Evolutionary conservation across 2,113 vertebrate genomes (phyloP), one percentile per base, ranked within the genome.

Genomic region (Lophochroa leadbeateri): DNA sequence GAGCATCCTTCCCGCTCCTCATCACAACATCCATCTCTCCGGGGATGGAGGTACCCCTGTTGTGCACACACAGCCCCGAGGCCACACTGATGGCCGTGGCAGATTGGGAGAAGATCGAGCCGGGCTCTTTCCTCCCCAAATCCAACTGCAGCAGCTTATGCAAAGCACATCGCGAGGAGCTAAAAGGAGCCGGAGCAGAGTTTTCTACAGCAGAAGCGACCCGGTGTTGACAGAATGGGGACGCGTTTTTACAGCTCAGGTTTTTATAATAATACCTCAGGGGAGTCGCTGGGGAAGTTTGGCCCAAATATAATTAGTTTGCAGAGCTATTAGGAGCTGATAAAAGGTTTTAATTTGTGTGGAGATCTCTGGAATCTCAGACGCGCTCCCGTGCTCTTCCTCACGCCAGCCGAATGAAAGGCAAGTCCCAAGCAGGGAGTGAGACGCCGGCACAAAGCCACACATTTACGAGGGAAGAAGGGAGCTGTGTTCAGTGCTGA

Each of bases 301-400:
- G 98, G 91, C 95, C 98, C 97, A 98, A 98, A 98, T 98, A 97
- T 98, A 98, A 98, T 98, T 98, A 98, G 97, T 98, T 98, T 97
- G 97, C 97, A 96, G 96, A 98, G 98, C 97, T 98, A 98, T 97
- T 96, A 98, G 96, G 96, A 86, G 79, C 95, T 97, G 97, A 98
- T 98, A 98, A 98, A 98, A 97, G 97, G 96, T 97, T 98, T 98
- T 98, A 98, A 98, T 98, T 98, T 97, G 97, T 39, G 91, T 78
- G 90, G 92, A 90, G 96, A 97, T 97, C 97, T 97, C 93, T 88
- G 7, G 35, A 81, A 97, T 97, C 96, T 97, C 96, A 97, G 97
- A 58, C 58, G 11, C 76, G 11, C 76, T 95, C 65, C 80, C 3
- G 7, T 71, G 85, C 90, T 97, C 96, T 91, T 88, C 78, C 60